Percentiles rank a stretch among this genome's conserved stretches.
phyloP scores from a whole-genome alignment of 1,140 invertebrate genomes.

The Coenobita brevimanus region DNA sequence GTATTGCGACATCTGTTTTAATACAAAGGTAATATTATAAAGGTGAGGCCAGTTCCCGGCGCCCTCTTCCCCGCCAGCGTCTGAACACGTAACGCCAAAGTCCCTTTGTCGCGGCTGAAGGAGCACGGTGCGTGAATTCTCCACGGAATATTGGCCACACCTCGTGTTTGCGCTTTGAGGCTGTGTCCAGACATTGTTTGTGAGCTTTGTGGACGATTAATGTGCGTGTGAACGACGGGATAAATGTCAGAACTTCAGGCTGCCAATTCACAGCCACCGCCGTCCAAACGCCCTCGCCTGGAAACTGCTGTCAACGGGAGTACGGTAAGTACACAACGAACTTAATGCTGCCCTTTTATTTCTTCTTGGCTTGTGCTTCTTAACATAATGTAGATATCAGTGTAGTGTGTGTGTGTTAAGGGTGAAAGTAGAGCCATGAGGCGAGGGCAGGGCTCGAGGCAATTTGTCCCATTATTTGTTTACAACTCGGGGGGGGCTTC shows the following conservation, averaged over 20 bases:
- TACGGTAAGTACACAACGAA: slow-evolving; percentile 12
- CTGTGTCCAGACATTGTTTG: background rate
- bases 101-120: background rate
- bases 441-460: too few relatives aligned
- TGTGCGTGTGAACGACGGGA: slow-evolving; percentile 54
- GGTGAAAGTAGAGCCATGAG: too few relatives aligned
- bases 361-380: too few relatives aligned
- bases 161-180: background rate
- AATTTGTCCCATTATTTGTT: too few relatives aligned
- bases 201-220: slow-evolving; percentile 40
- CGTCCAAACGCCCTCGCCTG: slow-evolving; percentile 54
- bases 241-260: slow-evolving; percentile 62
- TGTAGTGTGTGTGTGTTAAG: too few relatives aligned
- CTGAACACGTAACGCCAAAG: slow-evolving; percentile 16
- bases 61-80: background rate
- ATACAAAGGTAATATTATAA: too few relatives aligned
- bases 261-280: slow-evolving; percentile 54
- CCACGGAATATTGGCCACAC: background rate
- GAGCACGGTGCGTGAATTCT: background rate
- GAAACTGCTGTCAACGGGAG: slow-evolving; percentile 57
- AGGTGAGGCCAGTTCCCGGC: too few relatives aligned
- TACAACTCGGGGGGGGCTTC: too few relatives aligned
- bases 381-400: too few relatives aligned
- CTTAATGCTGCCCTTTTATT: too few relatives aligned
- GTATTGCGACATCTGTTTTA: too few relatives aligned